phyloP scores from a whole-genome alignment of 2,113 vertebrate genomes.

The Carlito syrichta region DNA sequence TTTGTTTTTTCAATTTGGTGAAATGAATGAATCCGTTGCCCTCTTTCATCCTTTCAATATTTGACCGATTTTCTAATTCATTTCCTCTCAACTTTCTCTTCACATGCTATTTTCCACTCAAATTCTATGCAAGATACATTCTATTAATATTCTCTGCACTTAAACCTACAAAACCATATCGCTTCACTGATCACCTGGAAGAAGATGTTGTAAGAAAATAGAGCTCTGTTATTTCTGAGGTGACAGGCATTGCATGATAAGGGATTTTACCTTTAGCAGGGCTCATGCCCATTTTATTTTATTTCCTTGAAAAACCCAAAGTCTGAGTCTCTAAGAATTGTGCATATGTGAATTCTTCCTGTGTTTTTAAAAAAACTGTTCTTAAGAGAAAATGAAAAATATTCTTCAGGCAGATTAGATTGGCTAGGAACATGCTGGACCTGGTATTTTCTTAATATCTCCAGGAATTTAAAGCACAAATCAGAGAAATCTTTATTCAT shows the following conservation, averaged over 20 bases:
- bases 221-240: background rate
- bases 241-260: background rate
- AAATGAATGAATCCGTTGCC: background rate
- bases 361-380: background rate
- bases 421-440: background rate
- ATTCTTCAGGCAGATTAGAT: background rate
- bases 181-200: background rate
- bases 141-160: background rate
- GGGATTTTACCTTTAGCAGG: background rate
- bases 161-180: background rate
- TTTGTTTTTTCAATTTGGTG: background rate
- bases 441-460: background rate
- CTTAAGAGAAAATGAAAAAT: background rate
- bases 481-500: background rate
- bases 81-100: background rate
- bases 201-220: background rate
- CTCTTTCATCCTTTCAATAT: background rate
- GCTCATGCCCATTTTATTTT: background rate
- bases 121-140: background rate
- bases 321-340: background rate
- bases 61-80: conserved; percentile 21
- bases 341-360: background rate
- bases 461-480: background rate
- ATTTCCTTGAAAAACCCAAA: background rate
- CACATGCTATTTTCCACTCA: background rate